Evolutionary conservation across 2,113 vertebrate species (phyloP).

Genomic region (Notarius quadriscutis): DNA sequence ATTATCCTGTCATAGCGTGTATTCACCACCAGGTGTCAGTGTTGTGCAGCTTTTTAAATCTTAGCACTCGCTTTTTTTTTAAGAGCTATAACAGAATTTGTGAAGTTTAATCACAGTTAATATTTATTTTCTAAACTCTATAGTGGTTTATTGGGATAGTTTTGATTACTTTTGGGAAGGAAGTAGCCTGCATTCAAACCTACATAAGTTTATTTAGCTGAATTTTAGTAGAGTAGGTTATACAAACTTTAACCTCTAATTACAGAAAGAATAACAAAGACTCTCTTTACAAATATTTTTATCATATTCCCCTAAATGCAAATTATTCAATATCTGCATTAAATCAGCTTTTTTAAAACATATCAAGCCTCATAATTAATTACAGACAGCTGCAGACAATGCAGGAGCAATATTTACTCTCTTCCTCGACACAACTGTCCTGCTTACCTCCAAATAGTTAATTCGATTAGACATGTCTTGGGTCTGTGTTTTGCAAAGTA

Average conservation of each 20-base stretch:
- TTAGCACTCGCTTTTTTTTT: neutral
- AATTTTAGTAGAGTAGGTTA: neutral
- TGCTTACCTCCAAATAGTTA: neutral
- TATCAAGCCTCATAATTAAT: neutral
- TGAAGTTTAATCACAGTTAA: neutral
- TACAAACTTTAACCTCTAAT: neutral
- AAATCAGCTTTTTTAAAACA: neutral
- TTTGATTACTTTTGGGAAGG: neutral
- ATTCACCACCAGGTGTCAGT: constrained; percentile 38
- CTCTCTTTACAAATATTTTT: neutral
- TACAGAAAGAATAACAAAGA: neutral
- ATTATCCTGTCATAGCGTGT: neutral
- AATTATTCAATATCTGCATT: neutral
- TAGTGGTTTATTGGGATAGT: neutral
- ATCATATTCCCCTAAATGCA: neutral
- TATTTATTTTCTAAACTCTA: neutral
- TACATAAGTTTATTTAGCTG: neutral
- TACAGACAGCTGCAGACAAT: neutral
- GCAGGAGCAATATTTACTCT: neutral
- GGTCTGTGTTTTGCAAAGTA: neutral
- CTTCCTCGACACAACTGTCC: neutral
- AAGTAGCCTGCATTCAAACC: neutral
- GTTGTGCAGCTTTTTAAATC: neutral
- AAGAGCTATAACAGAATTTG: neutral
- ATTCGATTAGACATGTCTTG: neutral